These are phyloP conservation scores for Tachysurus vachellii DNA, from an alignment of 2,113 vertebrate species.

Conservation along the genomic window DNA sequence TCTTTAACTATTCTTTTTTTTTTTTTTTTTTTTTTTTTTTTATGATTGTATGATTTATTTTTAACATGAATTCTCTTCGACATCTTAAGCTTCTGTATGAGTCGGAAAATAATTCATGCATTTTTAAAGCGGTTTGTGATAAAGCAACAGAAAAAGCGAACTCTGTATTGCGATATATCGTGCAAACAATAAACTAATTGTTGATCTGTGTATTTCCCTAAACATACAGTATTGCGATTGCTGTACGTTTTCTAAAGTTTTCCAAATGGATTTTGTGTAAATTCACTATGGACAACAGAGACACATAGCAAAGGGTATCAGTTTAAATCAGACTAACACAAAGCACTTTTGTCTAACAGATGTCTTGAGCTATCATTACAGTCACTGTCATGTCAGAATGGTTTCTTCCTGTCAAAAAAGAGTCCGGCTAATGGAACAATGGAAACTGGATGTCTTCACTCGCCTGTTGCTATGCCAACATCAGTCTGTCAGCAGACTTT, in stretches of 20 bases:
- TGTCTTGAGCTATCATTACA: conserved; percentile 41
- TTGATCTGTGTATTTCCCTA: not conserved
- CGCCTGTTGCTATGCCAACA: conserved; percentile 52
- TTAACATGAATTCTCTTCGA: not conserved
- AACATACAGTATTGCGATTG: not conserved
- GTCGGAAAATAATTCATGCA: not conserved
- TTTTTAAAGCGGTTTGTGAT: not conserved
- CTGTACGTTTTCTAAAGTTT: not conserved
- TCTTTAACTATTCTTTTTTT: not conserved
- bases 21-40: not conserved
- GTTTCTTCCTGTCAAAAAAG: conserved; percentile 23
- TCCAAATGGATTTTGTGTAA: not conserved
- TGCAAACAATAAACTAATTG: not conserved
- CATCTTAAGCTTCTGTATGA: not conserved
- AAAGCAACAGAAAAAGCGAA: no score
- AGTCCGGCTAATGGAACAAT: conserved; percentile 46
- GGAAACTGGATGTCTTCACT: conserved; percentile 41
- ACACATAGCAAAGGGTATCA: not conserved
- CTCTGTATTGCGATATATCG: not conserved
- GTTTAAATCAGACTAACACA: conserved; percentile 31
- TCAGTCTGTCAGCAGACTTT: conserved; percentile 39
- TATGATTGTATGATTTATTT: not conserved
- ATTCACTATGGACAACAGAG: not conserved
- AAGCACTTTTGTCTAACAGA: conserved; percentile 17
- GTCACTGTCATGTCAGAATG: conserved; percentile 33